Evolutionary conservation across 2,797 vertebrate genomes (phyloP), one percentile per base, ranked within the genome.

Genomic region (Menidia menidia): DNA sequence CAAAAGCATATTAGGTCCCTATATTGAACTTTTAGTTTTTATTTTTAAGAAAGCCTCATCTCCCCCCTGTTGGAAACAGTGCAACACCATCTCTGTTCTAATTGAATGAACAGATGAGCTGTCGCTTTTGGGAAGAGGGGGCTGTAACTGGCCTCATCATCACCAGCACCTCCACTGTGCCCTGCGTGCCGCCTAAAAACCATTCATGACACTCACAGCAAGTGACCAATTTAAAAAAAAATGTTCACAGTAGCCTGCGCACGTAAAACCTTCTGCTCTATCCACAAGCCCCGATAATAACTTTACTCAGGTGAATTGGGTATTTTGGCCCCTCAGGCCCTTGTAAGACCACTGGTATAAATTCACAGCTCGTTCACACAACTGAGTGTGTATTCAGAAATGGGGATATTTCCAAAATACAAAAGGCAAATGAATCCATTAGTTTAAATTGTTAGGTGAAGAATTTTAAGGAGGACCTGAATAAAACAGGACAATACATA

Each of bases 141-240:
- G 35, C 42, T n/a, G 33, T 83, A 71, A 63, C 76, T 77, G 79
- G 75, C 67, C 67, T 32, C 64, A 72, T 87, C 82, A 78, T 53
- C 47, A 0, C 50, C 80, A 25, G 25, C 25, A 78, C 67, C 71
- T 73, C 58, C 44, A 65, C 73, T n/a, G 32, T 60, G 78, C 81
- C 76, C 66, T 68, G 75, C 64, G 35, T 44, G 59, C 68, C 73
- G 71, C 67, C 71, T 71, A 64, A 64, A 79, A 78, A 80, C 75
- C 71, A 82, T 77, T 82, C 54, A 70, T 42, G 69, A 60, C 41
- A 59, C 77, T 79, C 64, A 63, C 59, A 80, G 71, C 64, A 68
- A 84, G 75, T 56, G 62, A 64, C 60, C 80, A 74, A 78, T 78
- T 90, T 84, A 75, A 71, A 77, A 82, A 77, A 82, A 64, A 57